Evolutionary conservation across 37 sponge, comb jelly and placozoan species (phyloP), one percentile per base, ranked within the genome.

Genomic region (Oscarella lobularis): DNA sequence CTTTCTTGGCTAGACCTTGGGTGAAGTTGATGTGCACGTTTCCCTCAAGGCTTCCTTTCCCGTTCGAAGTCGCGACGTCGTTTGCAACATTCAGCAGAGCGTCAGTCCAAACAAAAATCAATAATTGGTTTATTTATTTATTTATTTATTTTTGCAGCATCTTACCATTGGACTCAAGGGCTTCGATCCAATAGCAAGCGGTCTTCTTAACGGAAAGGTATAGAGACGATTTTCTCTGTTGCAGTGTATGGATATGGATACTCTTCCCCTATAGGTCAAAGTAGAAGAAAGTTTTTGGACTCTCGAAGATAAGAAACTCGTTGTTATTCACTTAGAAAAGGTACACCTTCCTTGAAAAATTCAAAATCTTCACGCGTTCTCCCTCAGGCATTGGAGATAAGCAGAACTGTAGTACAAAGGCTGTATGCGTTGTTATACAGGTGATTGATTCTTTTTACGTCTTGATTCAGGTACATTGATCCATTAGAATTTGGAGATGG

Each of bases 401-500:
- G 84, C 94, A 97, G 75, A 93, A 94, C 94, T 97, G 98, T 94
- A 86, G 77, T 66, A 66, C n/a, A n/a, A n/a, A n/a, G n/a, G n/a
- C n/a, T n/a, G n/a, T n/a, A n/a, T n/a, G n/a, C n/a, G 4, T 38
- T 33, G 41, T 75, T n/a, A 4, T 65, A 34, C 65, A 84, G 85
- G 85, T 86, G 35, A 67, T 90, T 5, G 91, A 90, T 48, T 86
- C 91, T 3, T 90, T 88, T 39, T 87, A 90, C 74, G 91, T 90
- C 2, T 82, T 90, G 1, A 79, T 87, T 36, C 87, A 90, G 80
- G 91, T 90, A 76, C 67, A 66, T 3, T 3, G 1, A 74, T 54
- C 65, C 14, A 20, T 27, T 54, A 27, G 65, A 14, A 54, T 14
- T 20, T 20, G 20, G 65, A 54, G 20, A 14, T 54, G 14, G 31